Percentiles rank a stretch among this genome's conserved stretches.
Evolutionary conservation across 2,888 invertebrate genomes (phyloP).

Genomic region (Sarcophaga caerulescens): DNA sequence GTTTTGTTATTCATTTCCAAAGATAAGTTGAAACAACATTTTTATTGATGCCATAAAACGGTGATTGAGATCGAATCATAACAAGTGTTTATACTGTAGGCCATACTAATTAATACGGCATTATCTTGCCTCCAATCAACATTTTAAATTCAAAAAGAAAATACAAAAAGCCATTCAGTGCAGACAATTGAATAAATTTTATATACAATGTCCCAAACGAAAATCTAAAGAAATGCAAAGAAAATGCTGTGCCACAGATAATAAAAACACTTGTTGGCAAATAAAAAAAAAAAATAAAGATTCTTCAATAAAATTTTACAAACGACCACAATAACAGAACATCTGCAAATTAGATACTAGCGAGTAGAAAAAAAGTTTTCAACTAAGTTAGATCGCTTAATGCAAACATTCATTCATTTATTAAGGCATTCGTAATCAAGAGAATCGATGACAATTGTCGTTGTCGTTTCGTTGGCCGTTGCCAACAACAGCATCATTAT

Average conservation of each 20-base stretch:
- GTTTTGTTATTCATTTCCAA: background rate
- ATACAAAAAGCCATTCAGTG: constrained; percentile 39
- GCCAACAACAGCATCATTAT: background rate
- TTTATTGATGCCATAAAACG: background rate
- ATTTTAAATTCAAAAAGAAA: constrained; percentile 32
- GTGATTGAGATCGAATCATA: constrained; percentile 45
- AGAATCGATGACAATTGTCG: constrained; percentile 54
- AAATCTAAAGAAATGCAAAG: background rate
- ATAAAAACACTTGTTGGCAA: constrained; percentile 56
- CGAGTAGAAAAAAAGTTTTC: background rate
- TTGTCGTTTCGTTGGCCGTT: constrained; percentile 11
- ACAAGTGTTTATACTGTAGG: constrained; percentile 41
- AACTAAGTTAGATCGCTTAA: constrained; percentile 41
- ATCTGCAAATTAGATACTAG: background rate
- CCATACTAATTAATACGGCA: constrained; percentile 43
- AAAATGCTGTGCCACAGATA: background rate
- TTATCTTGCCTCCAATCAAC: constrained; percentile 38
- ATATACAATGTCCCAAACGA: background rate
- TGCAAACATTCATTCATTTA: constrained; percentile 44
- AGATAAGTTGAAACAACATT: background rate
- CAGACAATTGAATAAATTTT: constrained; percentile 46
- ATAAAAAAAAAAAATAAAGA: background rate
- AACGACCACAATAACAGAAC: constrained; percentile 1
- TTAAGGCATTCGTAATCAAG: constrained; percentile 48
- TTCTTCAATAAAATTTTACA: constrained; percentile 7